Evolutionary conservation across 2,113 vertebrate species (phyloP).

Genomic region (Malaclemys terrapin): DNA sequence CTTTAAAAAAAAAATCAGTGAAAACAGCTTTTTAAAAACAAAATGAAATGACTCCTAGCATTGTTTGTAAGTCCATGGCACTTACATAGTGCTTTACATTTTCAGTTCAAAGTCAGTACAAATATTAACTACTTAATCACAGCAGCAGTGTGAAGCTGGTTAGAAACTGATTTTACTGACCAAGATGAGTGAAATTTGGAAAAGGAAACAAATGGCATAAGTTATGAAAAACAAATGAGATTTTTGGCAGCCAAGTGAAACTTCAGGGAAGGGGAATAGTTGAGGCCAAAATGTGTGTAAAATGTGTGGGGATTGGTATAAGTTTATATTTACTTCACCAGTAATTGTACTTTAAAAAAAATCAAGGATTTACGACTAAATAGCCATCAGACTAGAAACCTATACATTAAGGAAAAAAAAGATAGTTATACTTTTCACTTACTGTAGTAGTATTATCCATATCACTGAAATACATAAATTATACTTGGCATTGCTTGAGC

Average conservation of each 20-base stretch:
- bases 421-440: neutral
- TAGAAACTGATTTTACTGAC: neutral
- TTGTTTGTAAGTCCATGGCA: neutral
- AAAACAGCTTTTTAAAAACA: neutral
- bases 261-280: neutral
- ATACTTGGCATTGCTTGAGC: neutral
- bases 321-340: neutral
- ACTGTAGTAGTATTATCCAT: neutral
- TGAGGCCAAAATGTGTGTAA: neutral
- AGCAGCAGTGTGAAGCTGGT: neutral
- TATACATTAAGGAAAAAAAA: neutral
- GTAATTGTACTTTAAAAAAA: neutral
- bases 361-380: neutral
- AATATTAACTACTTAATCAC: neutral
- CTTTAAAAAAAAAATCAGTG: neutral
- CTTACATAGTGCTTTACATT: neutral
- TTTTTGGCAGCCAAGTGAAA: conserved; percentile 7
- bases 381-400: neutral
- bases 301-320: neutral
- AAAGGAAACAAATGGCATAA: neutral
- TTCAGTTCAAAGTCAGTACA: neutral
- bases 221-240: conserved; percentile 11
- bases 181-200: neutral
- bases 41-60: neutral
- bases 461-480: neutral